Percentiles rank a stretch among this genome's conserved stretches.
Conservation (phyloP, 2,797 vertebrate species). For the Harpagifer antarcticus region DNA sequence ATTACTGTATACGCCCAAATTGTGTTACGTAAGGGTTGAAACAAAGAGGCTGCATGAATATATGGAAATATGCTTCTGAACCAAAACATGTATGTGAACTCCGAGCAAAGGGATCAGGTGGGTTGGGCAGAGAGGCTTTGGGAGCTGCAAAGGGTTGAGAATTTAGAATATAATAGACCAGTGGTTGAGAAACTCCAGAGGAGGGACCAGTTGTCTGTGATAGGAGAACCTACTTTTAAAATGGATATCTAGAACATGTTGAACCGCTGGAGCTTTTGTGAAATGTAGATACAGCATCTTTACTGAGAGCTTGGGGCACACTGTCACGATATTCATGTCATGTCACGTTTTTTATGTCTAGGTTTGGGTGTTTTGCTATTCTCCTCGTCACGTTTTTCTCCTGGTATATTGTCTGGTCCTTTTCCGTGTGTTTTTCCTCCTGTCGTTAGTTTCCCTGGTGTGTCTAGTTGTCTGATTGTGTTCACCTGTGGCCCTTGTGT, state of each 20-base stretch:
- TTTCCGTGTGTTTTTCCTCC: too few relatives aligned
- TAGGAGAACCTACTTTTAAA: conserved; percentile 18
- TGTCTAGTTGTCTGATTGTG: too few relatives aligned
- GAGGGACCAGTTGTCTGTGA: conserved; percentile 24
- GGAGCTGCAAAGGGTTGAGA: conserved; percentile 23
- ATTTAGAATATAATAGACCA: conserved; percentile 48
- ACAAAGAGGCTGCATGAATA: conserved; percentile 22
- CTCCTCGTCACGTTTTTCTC: too few relatives aligned
- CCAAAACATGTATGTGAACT: conserved; percentile 31
- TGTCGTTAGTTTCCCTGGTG: too few relatives aligned
- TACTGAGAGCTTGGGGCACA: conserved; percentile 1
- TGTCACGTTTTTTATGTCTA: too few relatives aligned
- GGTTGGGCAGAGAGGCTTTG: conserved; percentile 11
- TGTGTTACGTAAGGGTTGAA: conserved; percentile 33
- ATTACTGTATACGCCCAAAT: conserved; percentile 21
- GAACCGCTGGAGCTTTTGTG: neutral
- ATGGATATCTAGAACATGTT: conserved; percentile 19
- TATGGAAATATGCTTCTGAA: conserved; percentile 21
- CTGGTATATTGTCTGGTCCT: too few relatives aligned
- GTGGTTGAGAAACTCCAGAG: conserved; percentile 12
- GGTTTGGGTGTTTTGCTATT: too few relatives aligned
- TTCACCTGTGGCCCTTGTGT: too few relatives aligned
- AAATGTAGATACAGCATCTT: conserved; percentile 22
- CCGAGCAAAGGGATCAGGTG: conserved; percentile 11
- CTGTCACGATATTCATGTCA: too few relatives aligned